Evolutionary conservation across 2,797 vertebrate genomes (phyloP).

Genomic region (Smutsia temminckii): DNA sequence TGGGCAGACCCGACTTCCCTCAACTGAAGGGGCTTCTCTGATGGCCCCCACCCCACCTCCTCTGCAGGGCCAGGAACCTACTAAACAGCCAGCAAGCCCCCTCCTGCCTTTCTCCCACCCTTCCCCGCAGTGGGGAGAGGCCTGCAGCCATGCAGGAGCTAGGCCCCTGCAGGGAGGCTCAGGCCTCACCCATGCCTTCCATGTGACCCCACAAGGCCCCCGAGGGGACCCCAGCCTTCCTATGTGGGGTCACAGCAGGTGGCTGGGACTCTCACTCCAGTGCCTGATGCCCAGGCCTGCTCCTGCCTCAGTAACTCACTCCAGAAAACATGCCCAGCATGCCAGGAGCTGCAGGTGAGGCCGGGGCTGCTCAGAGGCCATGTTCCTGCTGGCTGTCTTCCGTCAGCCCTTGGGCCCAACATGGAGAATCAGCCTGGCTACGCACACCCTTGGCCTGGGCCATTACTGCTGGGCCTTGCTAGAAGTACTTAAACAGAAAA

Average conservation of each 20-base stretch:
- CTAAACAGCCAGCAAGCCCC: not conserved
- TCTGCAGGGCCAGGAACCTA: not conserved
- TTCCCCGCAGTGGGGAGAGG: too few species aligned
- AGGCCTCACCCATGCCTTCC: rapidly evolving
- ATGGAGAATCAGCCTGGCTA: not conserved
- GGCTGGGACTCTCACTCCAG: not conserved
- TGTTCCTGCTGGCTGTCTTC: not conserved
- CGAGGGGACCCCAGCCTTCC: not conserved
- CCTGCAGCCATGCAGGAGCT: too few species aligned
- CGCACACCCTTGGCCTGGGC: not conserved
- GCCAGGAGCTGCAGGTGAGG: too few species aligned
- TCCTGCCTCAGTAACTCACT: not conserved
- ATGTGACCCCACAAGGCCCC: not conserved
- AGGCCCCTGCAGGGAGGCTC: not conserved
- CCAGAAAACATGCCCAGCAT: too few species aligned
- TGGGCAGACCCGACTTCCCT: not conserved
- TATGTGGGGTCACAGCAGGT: not conserved
- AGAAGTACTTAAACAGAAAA: not conserved
- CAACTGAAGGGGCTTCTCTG: not conserved
- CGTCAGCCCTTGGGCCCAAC: not conserved
- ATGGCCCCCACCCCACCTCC: not conserved
- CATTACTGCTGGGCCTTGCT: not conserved
- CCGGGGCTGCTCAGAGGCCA: too few species aligned
- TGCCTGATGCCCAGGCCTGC: not conserved
- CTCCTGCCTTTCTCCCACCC: not conserved